Base-by-base conservation (phyloP, 1,140 invertebrate genomes). In the Drosophila obscura region DNA sequence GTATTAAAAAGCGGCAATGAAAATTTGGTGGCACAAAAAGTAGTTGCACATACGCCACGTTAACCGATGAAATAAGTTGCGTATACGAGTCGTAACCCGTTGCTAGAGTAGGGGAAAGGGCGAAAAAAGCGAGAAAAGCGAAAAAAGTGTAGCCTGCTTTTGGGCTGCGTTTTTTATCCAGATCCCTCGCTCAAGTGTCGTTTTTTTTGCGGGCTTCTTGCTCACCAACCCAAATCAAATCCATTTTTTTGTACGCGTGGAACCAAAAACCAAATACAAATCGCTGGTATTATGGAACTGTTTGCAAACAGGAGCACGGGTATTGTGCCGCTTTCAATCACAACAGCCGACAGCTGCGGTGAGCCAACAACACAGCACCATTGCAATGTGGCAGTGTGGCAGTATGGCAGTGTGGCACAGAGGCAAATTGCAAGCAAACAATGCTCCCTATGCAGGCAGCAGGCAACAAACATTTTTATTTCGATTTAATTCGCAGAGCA, bases 301-400 rank as follows among this genome's bases (percentile, higher is more conserved):
- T 55, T 67, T 45, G 61, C 53, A 62, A 78, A 53, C n/a, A 46
- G 44, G 2, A 5, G 11, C 35, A 39, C 48, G n/a, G 31, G 22
- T 61, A 59, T 61, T 53, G 55, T 48, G 64, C 65, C 45, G 52
- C 59, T 39, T 52, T 73, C 75, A 83, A 82, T 87, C 82, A 71
- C 67, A 41, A 48, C 22, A 61, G 43, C 83, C 77, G 73, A 83
- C 83, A 88, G 83, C 65, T 88, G 83, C 68, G 84, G 79, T 72
- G 55, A 48, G 50, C 67, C 65, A 46, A 57, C 31, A 35, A 53
- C 55, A 58, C 5, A 48, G 28, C 59, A 44, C 16, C 39, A 39
- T 28, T 28, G 26, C 43, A 9, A 13, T 39, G 35, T 39, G 35
- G 35, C 8, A 4, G 31, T 35, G 31, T 35, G 31, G 31, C 31